Conservation (phyloP, 2,888 invertebrate species). For the Sympetrum striolatum region DNA sequence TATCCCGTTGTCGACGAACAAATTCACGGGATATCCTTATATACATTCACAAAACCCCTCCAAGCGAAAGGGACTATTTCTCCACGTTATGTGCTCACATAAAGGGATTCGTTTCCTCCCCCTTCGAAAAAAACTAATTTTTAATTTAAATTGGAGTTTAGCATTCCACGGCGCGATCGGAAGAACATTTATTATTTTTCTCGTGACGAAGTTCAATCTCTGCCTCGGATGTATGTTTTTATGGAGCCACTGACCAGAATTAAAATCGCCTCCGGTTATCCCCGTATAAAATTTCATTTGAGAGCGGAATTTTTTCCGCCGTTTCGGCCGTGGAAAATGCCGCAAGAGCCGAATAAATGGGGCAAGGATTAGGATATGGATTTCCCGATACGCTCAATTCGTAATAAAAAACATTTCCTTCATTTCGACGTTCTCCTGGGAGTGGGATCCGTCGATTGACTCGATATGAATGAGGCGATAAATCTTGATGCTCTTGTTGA, state of each 20-base stretch:
- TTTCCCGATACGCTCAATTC: too few species aligned
- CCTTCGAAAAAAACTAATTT: not conserved
- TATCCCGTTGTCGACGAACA: not conserved
- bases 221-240: not conserved
- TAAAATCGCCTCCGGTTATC: not conserved
- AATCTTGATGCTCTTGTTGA: too few species aligned
- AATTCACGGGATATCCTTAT: too few species aligned
- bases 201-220: not conserved
- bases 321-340: not conserved
- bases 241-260: not conserved
- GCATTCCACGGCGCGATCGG: not conserved
- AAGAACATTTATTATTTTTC: not conserved
- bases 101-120: not conserved
- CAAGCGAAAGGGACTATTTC: too few species aligned
- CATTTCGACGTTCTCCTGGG: too few species aligned
- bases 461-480: too few species aligned
- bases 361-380: not conserved
- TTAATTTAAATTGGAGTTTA: not conserved
- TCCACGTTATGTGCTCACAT: not conserved
- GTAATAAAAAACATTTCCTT: too few species aligned
- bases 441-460: too few species aligned
- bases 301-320: too few species aligned
- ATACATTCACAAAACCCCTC: too few species aligned
- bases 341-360: not conserved
- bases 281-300: not conserved